phyloP scores from a whole-genome alignment of 2,113 vertebrate genomes.

The Anhinga rufa region DNA sequence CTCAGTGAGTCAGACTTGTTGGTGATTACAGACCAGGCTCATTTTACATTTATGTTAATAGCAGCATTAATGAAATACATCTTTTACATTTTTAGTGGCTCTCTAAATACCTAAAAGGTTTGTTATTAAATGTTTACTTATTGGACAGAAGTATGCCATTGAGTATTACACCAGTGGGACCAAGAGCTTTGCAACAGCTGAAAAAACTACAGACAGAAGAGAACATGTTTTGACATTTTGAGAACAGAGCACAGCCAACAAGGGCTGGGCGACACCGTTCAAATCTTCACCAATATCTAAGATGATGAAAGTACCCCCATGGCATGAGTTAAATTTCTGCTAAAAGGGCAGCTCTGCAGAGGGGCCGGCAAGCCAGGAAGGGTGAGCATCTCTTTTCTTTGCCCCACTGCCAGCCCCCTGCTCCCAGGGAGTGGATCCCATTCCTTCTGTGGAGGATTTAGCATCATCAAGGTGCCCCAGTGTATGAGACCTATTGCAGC shows the following conservation, averaged over 20 bases:
- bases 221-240: background rate
- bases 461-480: rapidly evolving
- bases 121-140: slow-evolving; percentile 73
- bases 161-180: background rate
- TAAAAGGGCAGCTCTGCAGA: background rate
- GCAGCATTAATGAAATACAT: slow-evolving; percentile 70
- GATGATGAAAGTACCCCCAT: background rate
- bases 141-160: slow-evolving; percentile 11
- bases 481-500: background rate
- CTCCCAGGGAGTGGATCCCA: background rate
- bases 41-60: slow-evolving; percentile 70
- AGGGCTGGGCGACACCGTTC: background rate
- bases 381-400: background rate
- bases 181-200: background rate
- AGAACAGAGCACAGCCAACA: background rate
- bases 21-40: slow-evolving; percentile 69
- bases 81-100: slow-evolving; percentile 68
- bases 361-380: background rate
- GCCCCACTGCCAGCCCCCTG: background rate
- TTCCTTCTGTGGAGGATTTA: background rate
- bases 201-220: background rate
- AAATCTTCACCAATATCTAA: background rate
- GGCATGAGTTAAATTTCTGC: background rate
- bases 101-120: slow-evolving; percentile 68
- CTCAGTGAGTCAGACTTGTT: slow-evolving; percentile 64